Base-by-base conservation (phyloP, 1,140 invertebrate genomes). In the Drosophila baimaii region DNA sequence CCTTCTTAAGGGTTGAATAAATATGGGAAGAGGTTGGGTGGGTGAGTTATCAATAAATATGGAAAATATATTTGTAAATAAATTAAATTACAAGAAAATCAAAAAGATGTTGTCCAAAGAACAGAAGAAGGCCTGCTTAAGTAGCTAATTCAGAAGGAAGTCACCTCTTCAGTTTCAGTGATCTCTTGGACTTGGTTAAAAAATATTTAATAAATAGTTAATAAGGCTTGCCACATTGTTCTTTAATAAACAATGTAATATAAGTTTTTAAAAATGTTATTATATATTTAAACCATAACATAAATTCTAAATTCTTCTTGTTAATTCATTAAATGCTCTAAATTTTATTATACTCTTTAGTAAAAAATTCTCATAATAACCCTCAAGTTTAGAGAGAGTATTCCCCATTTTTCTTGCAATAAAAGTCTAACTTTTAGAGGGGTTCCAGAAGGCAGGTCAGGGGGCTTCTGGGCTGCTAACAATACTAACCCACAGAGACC, bases 401-500 rank as follows among this genome's bases (percentile, higher is more conserved):
- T 47, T n/a, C 10, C n/a, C 0, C 0, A 23, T 1, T 35, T 54
- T 39, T 23, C 15, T 9, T 21, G 8, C 19, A 39, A 39, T n/a
- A 35, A 46, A 47, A 23, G 12, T 55, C 13, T 55, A 51, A 25
- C 52, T 66, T 41, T 37, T 21, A 12, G n/a, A 15, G 55, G 12
- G 21, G 5, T 7, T 43, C 31, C 12, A 9, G 3, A 17, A 21
- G 44, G 35, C 21, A 33, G 35, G 19, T 64, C 27, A n/a, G 33
- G 27, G 17, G 15, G 58, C 12, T 15, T 52, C 54, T 44, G 39
- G 73, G 46, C 51, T 81, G 65, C 77, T 77, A 84, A 89, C 77
- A 89, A 89, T 77, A 77, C 69, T 49, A 39, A 78, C 69, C 47
- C 47, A 31, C 69, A 43, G 31, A 37, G 27, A 17, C 57, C 35